A percentile compares a stretch with the other conserved stretches of the same genome.
Conservation (phyloP, 2,113 vertebrate genomes). For the Chiloscyllium plagiosum region DNA sequence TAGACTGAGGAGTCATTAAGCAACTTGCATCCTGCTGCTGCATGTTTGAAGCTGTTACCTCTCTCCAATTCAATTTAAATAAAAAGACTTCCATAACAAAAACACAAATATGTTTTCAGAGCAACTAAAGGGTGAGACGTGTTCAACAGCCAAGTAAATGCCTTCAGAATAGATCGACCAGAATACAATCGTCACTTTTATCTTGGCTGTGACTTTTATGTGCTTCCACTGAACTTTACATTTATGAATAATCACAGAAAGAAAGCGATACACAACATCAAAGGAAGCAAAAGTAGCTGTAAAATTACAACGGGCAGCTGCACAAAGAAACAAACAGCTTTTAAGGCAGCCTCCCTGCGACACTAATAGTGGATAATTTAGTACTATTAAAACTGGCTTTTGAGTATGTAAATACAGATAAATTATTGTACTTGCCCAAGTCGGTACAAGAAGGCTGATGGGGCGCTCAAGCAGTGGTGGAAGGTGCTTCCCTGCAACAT, state of each 20-base stretch:
- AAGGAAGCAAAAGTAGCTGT: not conserved
- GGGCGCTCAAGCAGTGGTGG: constrained; percentile 69
- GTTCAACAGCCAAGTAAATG: not conserved
- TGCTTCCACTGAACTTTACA: not conserved
- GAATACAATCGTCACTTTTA: not conserved
- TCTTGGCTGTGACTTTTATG: too few species aligned
- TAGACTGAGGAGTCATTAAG: not conserved
- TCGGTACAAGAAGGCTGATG: constrained; percentile 68
- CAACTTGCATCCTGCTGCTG: not conserved
- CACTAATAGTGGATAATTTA: not conserved
- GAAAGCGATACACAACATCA: not conserved
- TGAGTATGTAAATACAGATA: constrained; percentile 9
- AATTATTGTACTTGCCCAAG: constrained; percentile 66
- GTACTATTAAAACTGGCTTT: not conserved
- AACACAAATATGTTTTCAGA: not conserved
- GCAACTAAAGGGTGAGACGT: not conserved
- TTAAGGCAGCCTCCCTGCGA: not conserved
- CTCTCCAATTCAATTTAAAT: not conserved
- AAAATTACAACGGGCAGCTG: not conserved
- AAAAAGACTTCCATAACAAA: not conserved
- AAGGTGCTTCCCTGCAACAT: constrained; percentile 65
- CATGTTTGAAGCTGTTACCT: not conserved
- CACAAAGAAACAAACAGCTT: not conserved
- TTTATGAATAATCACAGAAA: not conserved
- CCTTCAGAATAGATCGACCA: not conserved